Conservation (phyloP, 2,113 vertebrate genomes). For the Eulemur macaco region DNA sequence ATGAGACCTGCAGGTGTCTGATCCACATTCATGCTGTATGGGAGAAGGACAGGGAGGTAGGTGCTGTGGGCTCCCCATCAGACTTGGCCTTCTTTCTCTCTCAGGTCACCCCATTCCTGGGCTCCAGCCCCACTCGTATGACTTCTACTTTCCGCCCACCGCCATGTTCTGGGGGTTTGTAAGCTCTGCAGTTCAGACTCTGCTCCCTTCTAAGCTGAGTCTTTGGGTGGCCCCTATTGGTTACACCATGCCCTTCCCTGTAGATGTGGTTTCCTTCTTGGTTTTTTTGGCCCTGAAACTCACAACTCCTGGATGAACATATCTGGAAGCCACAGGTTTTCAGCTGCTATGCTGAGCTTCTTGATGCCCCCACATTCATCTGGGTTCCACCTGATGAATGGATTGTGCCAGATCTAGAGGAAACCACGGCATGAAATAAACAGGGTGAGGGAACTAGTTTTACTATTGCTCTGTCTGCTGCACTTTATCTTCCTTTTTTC, state of each 20-base stretch:
- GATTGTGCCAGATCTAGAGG: slow-evolving; percentile 37
- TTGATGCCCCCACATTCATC: slow-evolving; percentile 82
- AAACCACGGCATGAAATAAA: background rate
- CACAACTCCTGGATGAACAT: slow-evolving; percentile 89
- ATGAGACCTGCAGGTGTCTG: slow-evolving; percentile 87
- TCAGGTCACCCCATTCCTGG: background rate
- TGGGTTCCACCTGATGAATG: slow-evolving; percentile 80
- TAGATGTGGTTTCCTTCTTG: background rate
- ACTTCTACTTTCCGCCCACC: background rate
- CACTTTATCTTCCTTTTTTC: background rate
- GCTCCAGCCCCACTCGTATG: background rate
- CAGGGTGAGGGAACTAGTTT: background rate
- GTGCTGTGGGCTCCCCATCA: background rate
- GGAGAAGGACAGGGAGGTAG: background rate
- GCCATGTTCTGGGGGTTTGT: background rate
- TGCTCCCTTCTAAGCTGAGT: background rate
- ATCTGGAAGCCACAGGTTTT: slow-evolving; percentile 87
- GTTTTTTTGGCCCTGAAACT: slow-evolving; percentile 64
- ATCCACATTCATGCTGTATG: slow-evolving; percentile 86
- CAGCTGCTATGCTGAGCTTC: slow-evolving; percentile 85
- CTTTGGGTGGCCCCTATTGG: background rate
- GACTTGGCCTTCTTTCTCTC: background rate
- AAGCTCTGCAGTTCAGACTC: background rate
- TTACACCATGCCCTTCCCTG: background rate
- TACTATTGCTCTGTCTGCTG: background rate